Base-by-base conservation (phyloP, 2,888 invertebrate species). In the Xylota sylvarum region DNA sequence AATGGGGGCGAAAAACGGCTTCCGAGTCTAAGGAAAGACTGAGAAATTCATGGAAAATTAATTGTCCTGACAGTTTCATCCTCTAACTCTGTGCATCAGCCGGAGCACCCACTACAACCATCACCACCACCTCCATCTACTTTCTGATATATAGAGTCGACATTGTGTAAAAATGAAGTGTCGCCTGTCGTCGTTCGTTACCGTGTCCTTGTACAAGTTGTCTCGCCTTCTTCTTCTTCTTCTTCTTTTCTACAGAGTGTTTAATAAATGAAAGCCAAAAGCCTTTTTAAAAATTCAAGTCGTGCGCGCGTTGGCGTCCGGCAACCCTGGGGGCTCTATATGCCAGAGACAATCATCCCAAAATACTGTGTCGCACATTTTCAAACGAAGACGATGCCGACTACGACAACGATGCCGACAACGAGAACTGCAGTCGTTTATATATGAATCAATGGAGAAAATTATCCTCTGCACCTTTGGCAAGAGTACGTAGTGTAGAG, bases 21-120 rank as follows among this genome's bases (percentile, higher is more conserved):
- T 76, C 70, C 74, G 74, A 10, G 37, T 43, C 32, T 76, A 64
- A 52, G 50, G 55, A 67, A 55, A 72, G 72, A 67, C 70, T 80
- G 43, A 65, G 65, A 85, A 85, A 72, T 80, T 85, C 85, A 85
- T 85, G 80, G 80, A 55, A 85, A 85, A 85, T 85, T 85, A 85
- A 85, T 85, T 85, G 85, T 85, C 85, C 70, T 80, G 80, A 85
- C 80, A 65, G 80, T 85, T 76, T 80, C 32, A 72, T 85, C 76
- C 80, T 80, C 67, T 60, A 80, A 77, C 72, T 52, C 79, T 52
- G 52, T 80, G 52, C 74, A 65, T 43, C 74, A 78, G 62, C 58
- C 52, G 37, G 35, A 14, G 1, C 30, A 6, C 43, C 9, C 23
- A 19, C 40, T n/a, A n/a, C n/a, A n/a, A n/a, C n/a, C n/a, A n/a